Percentiles rank a stretch among this genome's conserved stretches.
These are phyloP conservation scores for Panthera tigris DNA, from an alignment of 2,113 vertebrate species.

Conservation along the genomic window DNA sequence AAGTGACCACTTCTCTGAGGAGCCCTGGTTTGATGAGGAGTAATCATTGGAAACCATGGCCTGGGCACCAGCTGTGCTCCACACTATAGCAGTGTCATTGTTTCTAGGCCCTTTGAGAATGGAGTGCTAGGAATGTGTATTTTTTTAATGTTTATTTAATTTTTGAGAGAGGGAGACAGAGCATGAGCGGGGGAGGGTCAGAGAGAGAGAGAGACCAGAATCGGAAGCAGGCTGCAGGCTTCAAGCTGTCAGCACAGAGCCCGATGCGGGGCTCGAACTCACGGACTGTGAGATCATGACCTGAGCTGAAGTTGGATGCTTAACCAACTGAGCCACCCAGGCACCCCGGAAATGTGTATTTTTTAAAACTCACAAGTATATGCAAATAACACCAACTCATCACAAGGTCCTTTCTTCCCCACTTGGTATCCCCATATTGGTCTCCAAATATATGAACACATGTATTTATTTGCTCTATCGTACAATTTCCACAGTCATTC, in stretches of 20 bases:
- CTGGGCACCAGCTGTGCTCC: not conserved
- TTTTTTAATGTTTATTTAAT: not conserved
- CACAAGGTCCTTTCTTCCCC: not conserved
- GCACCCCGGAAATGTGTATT: too few relatives aligned
- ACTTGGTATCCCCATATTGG: not conserved
- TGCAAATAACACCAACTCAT: not conserved
- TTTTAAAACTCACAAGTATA: not conserved
- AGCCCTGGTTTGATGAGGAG: not conserved
- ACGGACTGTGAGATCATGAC: too few relatives aligned
- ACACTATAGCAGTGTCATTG: not conserved
- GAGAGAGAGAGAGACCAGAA: too few relatives aligned
- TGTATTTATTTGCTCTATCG: not conserved
- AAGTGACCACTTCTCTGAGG: not conserved
- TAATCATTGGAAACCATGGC: not conserved
- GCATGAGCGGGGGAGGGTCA: too few relatives aligned
- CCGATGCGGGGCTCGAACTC: too few relatives aligned
- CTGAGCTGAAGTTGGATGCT: too few relatives aligned
- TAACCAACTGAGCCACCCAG: too few relatives aligned
- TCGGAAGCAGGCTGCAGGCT: too few relatives aligned
- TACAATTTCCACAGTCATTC: not conserved
- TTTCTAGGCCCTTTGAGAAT: not conserved
- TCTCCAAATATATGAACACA: not conserved
- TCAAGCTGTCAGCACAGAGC: too few relatives aligned
- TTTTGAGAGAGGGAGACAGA: too few relatives aligned
- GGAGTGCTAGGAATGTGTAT: not conserved